Conservation (phyloP, 2,888 invertebrate genomes). For the Adelphocoris suturalis region DNA sequence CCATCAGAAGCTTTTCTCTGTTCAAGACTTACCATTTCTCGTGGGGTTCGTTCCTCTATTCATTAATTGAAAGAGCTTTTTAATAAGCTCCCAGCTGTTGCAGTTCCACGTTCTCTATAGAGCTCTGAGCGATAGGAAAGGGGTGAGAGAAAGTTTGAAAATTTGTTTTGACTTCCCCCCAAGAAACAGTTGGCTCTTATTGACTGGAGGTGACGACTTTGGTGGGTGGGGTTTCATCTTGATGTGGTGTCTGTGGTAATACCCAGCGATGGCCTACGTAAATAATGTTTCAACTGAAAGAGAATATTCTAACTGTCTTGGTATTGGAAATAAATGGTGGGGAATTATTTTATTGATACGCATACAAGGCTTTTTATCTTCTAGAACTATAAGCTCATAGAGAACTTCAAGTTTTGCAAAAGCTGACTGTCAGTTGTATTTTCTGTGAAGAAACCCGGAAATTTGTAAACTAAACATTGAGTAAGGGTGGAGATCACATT, state of each 20-base stretch:
- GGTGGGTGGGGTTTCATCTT: background rate
- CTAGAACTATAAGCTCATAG: too few relatives aligned
- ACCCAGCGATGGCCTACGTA: background rate
- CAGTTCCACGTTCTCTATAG: background rate
- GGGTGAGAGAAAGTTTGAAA: constrained; percentile 21
- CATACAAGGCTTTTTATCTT: too few relatives aligned
- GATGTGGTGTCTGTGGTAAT: background rate
- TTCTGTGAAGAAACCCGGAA: too few relatives aligned
- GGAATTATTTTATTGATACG: too few relatives aligned
- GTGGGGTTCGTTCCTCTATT: background rate
- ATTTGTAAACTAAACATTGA: too few relatives aligned
- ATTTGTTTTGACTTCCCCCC: constrained; percentile 58
- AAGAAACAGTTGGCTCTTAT: constrained; percentile 52
- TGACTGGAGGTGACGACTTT: background rate
- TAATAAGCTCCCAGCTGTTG: constrained; percentile 63
- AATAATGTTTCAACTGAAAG: background rate
- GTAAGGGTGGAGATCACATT: too few relatives aligned
- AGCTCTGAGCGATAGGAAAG: background rate
- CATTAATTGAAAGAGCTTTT: constrained; percentile 57
- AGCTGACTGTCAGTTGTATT: too few relatives aligned
- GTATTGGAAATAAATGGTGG: too few relatives aligned
- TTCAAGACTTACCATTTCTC: background rate
- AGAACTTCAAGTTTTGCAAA: too few relatives aligned
- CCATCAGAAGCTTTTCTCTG: background rate
- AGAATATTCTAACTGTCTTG: background rate